A percentile compares a stretch with the other conserved stretches of the same genome.
Conservation (phyloP, 2,797 vertebrate genomes). For the Phataginus tetradactyla region DNA sequence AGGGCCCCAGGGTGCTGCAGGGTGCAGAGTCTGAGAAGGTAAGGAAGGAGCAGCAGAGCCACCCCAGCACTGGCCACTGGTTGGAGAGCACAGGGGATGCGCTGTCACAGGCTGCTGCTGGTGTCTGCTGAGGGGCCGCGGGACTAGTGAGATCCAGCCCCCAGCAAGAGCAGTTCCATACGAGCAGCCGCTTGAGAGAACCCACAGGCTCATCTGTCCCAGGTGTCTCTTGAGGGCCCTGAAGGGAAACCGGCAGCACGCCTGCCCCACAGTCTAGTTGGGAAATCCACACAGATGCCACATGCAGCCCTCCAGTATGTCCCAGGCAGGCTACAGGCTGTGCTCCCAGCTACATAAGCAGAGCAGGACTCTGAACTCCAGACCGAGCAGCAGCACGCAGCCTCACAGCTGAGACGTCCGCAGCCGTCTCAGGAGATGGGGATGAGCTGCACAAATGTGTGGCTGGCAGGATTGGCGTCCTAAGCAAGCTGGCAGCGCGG, state of each 20-base stretch:
- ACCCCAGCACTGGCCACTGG: fast-evolving
- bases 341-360: neutral
- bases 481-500: fast-evolving
- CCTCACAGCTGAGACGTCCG: neutral
- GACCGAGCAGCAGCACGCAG: neutral
- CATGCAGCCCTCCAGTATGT: too few species aligned
- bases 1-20: neutral
- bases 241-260: neutral
- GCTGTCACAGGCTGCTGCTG: neutral
- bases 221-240: neutral
- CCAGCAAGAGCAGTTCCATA: neutral
- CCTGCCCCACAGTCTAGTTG: neutral
- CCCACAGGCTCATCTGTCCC: fast-evolving
- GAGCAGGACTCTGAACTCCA: fast-evolving
- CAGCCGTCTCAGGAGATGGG: neutral
- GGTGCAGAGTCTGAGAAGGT: too few species aligned
- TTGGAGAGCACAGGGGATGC: fast-evolving
- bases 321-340: neutral
- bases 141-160: too few species aligned
- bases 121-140: neutral
- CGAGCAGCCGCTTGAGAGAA: neutral
- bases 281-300: neutral
- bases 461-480: neutral
- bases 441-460: neutral
- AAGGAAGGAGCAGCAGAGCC: neutral